phyloP scores from a whole-genome alignment of 2,888 invertebrate species.

The Tenthredo distinguenda region DNA sequence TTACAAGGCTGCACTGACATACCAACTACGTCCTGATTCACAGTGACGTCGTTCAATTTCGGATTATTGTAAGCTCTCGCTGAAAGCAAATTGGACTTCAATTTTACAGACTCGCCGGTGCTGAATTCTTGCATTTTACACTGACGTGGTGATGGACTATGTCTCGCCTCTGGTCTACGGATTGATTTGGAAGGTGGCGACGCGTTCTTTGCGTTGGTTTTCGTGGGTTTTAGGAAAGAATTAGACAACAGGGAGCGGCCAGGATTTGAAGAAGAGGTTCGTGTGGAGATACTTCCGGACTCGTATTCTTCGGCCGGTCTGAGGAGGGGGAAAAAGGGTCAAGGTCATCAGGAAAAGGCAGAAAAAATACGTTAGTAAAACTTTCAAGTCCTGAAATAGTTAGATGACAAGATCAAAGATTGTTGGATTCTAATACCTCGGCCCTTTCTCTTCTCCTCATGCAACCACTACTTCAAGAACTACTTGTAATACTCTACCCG shows the following conservation, averaged over 20 bases:
- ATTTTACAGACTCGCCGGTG: not conserved
- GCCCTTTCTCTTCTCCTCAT: conserved; percentile 72
- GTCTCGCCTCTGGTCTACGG: conserved; percentile 45
- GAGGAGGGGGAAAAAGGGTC: conserved; percentile 69
- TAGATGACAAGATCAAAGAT: not conserved
- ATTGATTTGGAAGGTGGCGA: conserved; percentile 26
- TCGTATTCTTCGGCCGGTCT: conserved; percentile 64
- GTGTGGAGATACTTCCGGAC: conserved; percentile 55
- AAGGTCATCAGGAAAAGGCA: conserved; percentile 69
- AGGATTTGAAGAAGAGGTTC: conserved; percentile 31
- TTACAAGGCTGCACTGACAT: conserved; percentile 72
- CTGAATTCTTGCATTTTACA: conserved; percentile 22
- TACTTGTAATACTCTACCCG: conserved; percentile 13
- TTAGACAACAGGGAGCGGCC: conserved; percentile 31
- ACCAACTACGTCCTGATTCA: conserved; percentile 72
- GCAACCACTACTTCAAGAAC: conserved; percentile 55
- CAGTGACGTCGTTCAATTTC: conserved; percentile 74
- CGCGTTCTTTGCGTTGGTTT: not conserved
- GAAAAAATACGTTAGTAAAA: conserved; percentile 41
- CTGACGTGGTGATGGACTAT: not conserved
- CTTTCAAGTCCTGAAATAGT: not conserved
- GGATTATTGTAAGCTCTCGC: conserved; percentile 64
- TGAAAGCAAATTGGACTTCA: conserved; percentile 52
- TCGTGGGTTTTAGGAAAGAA: conserved; percentile 1
- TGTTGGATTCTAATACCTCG: conserved; percentile 55